Conservation (phyloP, 2,888 invertebrate species). For the Chironomus tentans region DNA sequence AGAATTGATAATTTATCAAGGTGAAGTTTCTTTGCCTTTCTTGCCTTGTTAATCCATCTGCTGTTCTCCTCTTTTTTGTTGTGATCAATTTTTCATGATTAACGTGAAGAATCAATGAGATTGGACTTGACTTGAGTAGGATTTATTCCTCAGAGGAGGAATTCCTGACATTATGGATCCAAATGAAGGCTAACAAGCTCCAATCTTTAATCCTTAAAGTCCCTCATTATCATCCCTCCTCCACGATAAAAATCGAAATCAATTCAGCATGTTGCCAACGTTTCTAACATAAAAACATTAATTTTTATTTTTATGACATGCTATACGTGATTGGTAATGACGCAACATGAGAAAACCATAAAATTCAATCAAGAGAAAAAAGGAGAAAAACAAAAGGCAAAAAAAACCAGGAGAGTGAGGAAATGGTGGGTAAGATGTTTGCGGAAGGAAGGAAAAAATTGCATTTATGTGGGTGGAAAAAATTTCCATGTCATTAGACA, state of each 20-base stretch:
- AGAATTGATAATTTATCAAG: constrained; percentile 25
- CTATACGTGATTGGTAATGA: constrained; percentile 18
- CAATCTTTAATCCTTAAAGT: too few relatives aligned
- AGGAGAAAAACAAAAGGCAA: not conserved
- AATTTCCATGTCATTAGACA: constrained; percentile 23
- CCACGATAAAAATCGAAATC: not conserved
- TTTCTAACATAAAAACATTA: not conserved
- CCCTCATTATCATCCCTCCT: too few relatives aligned
- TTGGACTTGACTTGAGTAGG: not conserved
- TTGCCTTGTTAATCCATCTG: constrained; percentile 3
- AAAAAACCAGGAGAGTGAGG: not conserved
- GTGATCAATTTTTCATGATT: constrained; percentile 1
- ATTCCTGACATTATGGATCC: not conserved
- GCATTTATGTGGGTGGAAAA: not conserved
- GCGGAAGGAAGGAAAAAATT: not conserved
- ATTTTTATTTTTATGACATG: constrained; percentile 18
- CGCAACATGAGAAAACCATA: constrained; percentile 25
- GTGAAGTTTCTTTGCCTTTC: not conserved
- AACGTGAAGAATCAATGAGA: not conserved
- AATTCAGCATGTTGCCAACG: constrained; percentile 3
- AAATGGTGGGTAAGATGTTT: not conserved
- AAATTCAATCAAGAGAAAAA: constrained; percentile 19
- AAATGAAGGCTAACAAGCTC: too few relatives aligned
- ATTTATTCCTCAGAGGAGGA: not conserved
- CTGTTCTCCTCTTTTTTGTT: too few relatives aligned